These are phyloP conservation scores for Synodontis membranacea DNA, from an alignment of 2,113 vertebrate species.

Conservation along the genomic window DNA sequence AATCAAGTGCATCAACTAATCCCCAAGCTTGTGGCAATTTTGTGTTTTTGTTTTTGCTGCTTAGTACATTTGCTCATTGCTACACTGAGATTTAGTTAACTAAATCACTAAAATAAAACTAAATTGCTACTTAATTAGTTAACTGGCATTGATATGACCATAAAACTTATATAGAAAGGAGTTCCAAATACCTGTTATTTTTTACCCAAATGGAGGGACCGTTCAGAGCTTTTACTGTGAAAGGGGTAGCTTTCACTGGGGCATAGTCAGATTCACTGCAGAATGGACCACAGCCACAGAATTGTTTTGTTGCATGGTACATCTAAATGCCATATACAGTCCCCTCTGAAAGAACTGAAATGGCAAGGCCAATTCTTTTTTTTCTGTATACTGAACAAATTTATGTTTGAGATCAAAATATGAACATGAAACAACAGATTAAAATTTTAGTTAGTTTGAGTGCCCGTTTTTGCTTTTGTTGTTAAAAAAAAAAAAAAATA, in stretches of 20 bases:
- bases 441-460: background rate
- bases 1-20: too few relatives aligned
- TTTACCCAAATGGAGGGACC: background rate
- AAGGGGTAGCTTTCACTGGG: background rate
- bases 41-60: too few relatives aligned
- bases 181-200: background rate
- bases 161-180: background rate
- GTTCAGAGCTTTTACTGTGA: background rate
- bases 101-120: too few relatives aligned
- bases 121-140: too few relatives aligned
- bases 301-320: background rate
- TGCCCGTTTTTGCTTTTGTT: background rate
- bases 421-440: background rate
- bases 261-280: background rate
- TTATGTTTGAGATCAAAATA: background rate
- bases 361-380: background rate
- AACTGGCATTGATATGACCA: background rate
- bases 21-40: too few relatives aligned
- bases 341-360: background rate
- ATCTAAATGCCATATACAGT: background rate
- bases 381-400: background rate
- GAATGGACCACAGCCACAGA: background rate
- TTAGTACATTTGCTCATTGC: too few relatives aligned
- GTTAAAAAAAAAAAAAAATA: background rate
- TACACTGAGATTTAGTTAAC: too few relatives aligned